Evolutionary conservation across 2,113 vertebrate species (phyloP).

Genomic region (Cephalopholis sonnerati): DNA sequence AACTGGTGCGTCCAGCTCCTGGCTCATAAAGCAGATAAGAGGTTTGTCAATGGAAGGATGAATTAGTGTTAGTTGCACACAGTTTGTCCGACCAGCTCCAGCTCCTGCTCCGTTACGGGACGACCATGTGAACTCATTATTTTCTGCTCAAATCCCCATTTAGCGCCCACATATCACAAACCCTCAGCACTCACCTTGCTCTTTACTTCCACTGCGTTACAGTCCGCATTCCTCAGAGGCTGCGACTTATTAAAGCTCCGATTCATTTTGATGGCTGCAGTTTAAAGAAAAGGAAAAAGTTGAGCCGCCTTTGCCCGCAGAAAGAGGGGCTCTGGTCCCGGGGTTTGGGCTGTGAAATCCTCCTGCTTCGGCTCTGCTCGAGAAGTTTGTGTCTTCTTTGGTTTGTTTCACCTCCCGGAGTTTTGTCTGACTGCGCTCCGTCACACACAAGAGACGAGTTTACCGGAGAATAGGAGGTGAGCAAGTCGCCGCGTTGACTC

Average conservation of each 20-base stretch:
- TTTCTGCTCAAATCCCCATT: not conserved
- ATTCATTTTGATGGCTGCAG: slow-evolving; percentile 85
- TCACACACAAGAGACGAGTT: slow-evolving; percentile 43
- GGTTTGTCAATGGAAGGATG: not conserved
- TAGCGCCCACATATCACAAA: not conserved
- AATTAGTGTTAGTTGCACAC: slow-evolving; percentile 7
- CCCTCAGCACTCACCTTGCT: slow-evolving; percentile 90
- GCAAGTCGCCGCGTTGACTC: slow-evolving; percentile 74
- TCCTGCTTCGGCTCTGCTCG: slow-evolving; percentile 15
- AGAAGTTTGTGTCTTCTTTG: not conserved
- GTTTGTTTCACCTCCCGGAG: slow-evolving; percentile 25
- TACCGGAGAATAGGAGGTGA: slow-evolving; percentile 32
- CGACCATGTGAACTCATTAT: slow-evolving; percentile 65
- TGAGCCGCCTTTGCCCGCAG: slow-evolving; percentile 71
- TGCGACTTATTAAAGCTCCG: slow-evolving; percentile 94
- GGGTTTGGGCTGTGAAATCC: slow-evolving; percentile 31
- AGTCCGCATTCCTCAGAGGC: slow-evolving; percentile 88
- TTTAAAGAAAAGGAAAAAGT: slow-evolving; percentile 44
- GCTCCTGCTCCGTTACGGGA: slow-evolving; percentile 41
- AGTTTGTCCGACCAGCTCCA: slow-evolving; percentile 22
- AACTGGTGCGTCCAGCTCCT: not conserved
- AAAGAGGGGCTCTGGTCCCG: slow-evolving; percentile 67
- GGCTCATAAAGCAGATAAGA: not conserved
- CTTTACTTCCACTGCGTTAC: slow-evolving; percentile 95
- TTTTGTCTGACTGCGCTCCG: slow-evolving; percentile 17